phyloP scores from a whole-genome alignment of 2,888 invertebrate genomes.

The Euplagia quadripunctaria region DNA sequence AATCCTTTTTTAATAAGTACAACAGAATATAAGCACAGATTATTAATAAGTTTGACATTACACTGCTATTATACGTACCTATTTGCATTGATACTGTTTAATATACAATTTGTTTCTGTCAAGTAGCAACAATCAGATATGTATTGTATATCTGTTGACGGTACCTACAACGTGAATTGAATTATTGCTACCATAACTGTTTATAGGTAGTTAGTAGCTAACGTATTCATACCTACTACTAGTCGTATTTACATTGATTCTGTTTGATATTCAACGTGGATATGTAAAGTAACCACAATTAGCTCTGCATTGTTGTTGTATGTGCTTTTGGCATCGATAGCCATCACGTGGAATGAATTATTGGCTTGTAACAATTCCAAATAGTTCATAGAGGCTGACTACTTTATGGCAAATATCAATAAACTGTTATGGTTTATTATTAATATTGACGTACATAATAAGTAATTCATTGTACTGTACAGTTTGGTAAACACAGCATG shows the following conservation, averaged over 20 bases:
- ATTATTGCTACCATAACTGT: neutral
- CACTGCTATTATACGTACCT: no score
- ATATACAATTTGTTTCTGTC: neutral
- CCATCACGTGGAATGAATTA: conserved; percentile 5
- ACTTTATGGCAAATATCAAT: neutral
- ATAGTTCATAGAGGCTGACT: neutral
- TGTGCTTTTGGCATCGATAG: neutral
- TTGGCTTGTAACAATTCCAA: neutral
- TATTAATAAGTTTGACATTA: no score
- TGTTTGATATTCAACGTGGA: conserved; percentile 13
- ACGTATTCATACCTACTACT: neutral
- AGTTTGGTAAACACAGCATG: neutral
- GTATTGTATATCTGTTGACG: neutral
- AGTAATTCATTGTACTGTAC: neutral
- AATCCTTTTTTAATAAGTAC: no score
- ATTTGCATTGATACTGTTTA: neutral
- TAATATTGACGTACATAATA: no score
- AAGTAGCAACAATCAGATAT: neutral
- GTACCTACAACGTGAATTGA: neutral
- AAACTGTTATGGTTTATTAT: no score
- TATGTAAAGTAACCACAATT: conserved; percentile 20
- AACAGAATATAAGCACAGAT: no score
- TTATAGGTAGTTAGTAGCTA: neutral
- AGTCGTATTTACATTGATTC: neutral
- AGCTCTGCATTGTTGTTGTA: conserved; percentile 14